phyloP scores from a whole-genome alignment of 2,797 vertebrate genomes.

The Alca torda region DNA sequence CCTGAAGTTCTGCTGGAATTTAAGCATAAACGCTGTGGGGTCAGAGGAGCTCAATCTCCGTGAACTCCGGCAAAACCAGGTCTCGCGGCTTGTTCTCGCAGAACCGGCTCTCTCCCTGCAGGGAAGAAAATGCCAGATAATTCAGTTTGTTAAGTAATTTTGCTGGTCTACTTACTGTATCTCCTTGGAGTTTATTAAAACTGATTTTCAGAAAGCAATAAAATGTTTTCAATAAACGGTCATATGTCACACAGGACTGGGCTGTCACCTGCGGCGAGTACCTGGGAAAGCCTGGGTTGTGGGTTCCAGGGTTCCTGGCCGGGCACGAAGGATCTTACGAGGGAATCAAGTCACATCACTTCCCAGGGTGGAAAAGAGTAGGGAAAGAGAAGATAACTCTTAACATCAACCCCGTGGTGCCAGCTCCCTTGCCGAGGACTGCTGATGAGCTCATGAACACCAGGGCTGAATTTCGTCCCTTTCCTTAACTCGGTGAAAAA shows the following conservation, averaged over 20 bases:
- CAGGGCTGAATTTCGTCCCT: neutral
- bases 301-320: neutral
- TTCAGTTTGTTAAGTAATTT: neutral
- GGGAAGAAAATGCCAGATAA: neutral
- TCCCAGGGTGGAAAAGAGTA: neutral
- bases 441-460: neutral
- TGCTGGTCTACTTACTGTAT: neutral
- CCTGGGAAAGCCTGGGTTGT: neutral
- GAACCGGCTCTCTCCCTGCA: constrained; percentile 9
- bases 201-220: constrained; percentile 1
- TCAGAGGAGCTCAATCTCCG: neutral
- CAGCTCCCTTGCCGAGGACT: neutral
- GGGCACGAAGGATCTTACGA: rapidly evolving
- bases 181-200: neutral
- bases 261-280: rapidly evolving
- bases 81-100: neutral
- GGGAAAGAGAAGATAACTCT: neutral
- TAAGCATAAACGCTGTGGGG: neutral
- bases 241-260: neutral
- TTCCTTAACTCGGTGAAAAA: neutral
- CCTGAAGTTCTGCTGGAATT: constrained; percentile 15
- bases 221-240: neutral
- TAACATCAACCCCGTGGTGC: neutral
- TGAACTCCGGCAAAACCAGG: neutral
- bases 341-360: neutral